Conservation (phyloP, 2,888 invertebrate genomes). For the Psylliodes chrysocephalus region DNA sequence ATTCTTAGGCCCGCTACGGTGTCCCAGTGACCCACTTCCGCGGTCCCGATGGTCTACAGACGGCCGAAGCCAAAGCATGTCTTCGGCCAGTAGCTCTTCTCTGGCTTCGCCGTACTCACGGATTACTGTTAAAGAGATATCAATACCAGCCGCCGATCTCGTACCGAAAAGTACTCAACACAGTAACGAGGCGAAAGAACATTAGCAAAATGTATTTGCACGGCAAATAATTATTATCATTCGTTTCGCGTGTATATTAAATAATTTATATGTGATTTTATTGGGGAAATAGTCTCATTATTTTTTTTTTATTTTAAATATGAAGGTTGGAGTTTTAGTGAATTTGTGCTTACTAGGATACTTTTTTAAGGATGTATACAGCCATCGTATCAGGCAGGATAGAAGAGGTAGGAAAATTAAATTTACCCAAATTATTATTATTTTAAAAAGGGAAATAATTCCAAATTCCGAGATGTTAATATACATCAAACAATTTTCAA, state of each 20-base stretch:
- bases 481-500: no score
- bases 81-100: conserved; percentile 49
- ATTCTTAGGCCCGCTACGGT: conserved; percentile 60
- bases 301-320: conserved; percentile 38
- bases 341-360: conserved; percentile 53
- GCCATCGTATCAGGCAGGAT: conserved; percentile 41
- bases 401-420: conserved; percentile 53
- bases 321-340: conserved; percentile 53
- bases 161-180: no score
- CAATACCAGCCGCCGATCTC: no score
- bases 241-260: no score
- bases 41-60: conserved; percentile 64
- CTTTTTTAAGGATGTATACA: conserved; percentile 47
- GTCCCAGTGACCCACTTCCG: conserved; percentile 64
- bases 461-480: no score
- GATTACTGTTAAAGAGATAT: conserved; percentile 15
- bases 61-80: conserved; percentile 54
- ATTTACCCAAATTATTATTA: no score
- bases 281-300: background rate
- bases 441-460: no score
- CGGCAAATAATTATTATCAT: no score
- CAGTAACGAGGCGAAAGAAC: no score
- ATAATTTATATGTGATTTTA: no score
- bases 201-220: background rate
- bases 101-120: conserved; percentile 37